Evolutionary conservation across 2,113 vertebrate species (phyloP).

Genomic region (Anhinga rufa): DNA sequence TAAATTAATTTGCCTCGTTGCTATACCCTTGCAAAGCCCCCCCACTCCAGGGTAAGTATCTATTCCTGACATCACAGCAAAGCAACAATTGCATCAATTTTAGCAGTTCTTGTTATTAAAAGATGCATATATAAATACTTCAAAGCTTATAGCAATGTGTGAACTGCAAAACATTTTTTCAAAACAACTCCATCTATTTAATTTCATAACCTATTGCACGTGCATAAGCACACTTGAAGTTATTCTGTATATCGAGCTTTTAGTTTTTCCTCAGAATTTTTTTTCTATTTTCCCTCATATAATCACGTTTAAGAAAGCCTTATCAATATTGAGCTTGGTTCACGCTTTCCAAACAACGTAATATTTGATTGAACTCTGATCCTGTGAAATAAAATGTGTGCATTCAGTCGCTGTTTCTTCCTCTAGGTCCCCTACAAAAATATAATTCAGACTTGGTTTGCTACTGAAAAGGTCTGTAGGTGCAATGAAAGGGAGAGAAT

Average conservation of each 20-base stretch:
- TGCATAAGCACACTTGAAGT: not conserved
- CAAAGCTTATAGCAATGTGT: not conserved
- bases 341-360: not conserved
- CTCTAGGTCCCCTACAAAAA: not conserved
- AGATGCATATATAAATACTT: not conserved
- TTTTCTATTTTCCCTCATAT: not conserved
- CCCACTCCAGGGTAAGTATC: too few species aligned
- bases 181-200: not conserved
- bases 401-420: not conserved
- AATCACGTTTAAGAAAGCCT: not conserved
- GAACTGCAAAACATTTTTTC: not conserved
- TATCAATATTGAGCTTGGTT: not conserved
- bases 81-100: not conserved
- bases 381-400: not conserved
- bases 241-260: not conserved
- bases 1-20: not conserved
- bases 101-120: not conserved
- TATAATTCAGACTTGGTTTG: not conserved
- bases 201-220: not conserved
- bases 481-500: too few species aligned
- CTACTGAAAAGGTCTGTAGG: not conserved
- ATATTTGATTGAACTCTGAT: not conserved
- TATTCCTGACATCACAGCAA: not conserved
- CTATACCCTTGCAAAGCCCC: not conserved
- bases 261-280: not conserved